A percentile compares a stretch with the other conserved stretches of the same genome.
Evolutionary conservation across 2,113 vertebrate species (phyloP).

Genomic region (Sula dactylatra): DNA sequence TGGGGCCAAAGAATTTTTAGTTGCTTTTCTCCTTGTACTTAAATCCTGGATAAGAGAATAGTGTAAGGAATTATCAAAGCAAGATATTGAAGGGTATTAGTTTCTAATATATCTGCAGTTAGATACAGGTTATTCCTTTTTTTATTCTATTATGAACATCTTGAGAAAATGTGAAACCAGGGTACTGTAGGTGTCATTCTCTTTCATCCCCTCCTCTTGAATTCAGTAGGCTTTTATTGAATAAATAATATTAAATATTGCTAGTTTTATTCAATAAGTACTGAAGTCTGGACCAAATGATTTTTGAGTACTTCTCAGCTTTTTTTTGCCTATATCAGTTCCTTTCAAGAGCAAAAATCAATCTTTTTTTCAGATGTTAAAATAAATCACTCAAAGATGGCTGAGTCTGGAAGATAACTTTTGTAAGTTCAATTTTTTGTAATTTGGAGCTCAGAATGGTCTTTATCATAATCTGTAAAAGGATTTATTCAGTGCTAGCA

Average conservation of each 20-base stretch:
- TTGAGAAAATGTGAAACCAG: not conserved
- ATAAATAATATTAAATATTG: not conserved
- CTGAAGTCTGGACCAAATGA: not conserved
- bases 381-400: not conserved
- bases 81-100: not conserved
- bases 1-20: not conserved
- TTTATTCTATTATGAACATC: not conserved
- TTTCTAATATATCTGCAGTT: not conserved
- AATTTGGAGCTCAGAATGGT: not conserved
- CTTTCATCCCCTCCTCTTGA: not conserved
- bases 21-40: not conserved
- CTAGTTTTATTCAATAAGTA: not conserved
- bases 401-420: not conserved
- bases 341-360: not conserved
- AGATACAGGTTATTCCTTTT: not conserved
- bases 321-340: not conserved
- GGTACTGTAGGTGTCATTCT: not conserved
- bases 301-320: not conserved
- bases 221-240: not conserved
- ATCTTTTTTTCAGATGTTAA: not conserved
- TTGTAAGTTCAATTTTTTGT: not conserved
- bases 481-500: not conserved
- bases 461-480: not conserved
- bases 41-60: not conserved
- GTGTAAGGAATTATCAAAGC: not conserved